A percentile compares a stretch with the other conserved stretches of the same genome.
phyloP scores from a whole-genome alignment of 2,888 invertebrate genomes.

The Mythimna loreyi region DNA sequence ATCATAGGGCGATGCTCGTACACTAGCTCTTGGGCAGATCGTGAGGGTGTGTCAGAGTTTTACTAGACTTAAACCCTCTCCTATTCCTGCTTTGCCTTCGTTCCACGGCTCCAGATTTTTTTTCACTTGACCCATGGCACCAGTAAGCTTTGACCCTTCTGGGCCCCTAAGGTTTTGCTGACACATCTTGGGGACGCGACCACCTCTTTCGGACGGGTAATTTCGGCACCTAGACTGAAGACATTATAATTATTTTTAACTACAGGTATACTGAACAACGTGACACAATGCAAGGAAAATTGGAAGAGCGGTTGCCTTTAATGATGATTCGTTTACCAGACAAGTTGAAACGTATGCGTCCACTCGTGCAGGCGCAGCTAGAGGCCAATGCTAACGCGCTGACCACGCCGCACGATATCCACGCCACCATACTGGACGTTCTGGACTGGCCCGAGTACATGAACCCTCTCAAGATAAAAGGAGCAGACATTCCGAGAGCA shows the following conservation, averaged over 20 bases:
- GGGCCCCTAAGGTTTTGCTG: no score
- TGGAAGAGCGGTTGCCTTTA: conserved; percentile 97
- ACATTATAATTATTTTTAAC: not conserved
- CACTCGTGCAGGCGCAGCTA: conserved; percentile 91
- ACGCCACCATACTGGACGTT: conserved; percentile 92
- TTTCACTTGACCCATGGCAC: no score
- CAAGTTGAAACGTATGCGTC: conserved; percentile 92
- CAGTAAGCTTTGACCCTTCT: no score
- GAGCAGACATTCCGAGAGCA: conserved; percentile 90
- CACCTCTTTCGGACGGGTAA: no score
- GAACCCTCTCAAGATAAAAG: conserved; percentile 80
- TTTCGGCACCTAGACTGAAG: no score
- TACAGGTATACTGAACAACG: conserved; percentile 95
- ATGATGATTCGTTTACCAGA: conserved; percentile 95
- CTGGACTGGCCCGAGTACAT: conserved; percentile 86
- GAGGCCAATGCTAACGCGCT: conserved; percentile 92
- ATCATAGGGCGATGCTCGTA: no score
- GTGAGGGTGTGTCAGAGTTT: no score
- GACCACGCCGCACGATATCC: conserved; percentile 97
- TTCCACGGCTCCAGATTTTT: no score
- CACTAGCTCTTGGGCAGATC: no score
- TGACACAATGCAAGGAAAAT: conserved; percentile 96
- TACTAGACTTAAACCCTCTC: no score
- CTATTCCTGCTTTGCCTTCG: no score
- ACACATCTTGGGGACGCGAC: no score